A percentile compares a stretch with the other conserved stretches of the same genome.
phyloP scores from a whole-genome alignment of 2,113 vertebrate genomes.

The Corydoras sp. region DNA sequence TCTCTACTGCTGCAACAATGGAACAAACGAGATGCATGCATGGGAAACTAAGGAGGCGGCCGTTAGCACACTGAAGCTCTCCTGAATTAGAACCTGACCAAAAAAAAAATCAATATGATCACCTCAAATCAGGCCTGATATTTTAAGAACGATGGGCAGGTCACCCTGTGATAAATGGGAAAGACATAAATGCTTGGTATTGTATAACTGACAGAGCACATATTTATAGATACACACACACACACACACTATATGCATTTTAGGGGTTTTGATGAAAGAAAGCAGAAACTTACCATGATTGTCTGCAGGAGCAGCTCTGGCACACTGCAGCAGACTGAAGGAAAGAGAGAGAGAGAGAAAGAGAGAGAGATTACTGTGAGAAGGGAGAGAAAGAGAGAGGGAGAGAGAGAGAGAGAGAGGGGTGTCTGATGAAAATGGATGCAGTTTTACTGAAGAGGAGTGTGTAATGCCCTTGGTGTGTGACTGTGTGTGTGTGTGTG shows the following conservation, averaged over 20 bases:
- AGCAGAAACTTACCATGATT: conserved; percentile 26
- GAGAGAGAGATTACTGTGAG: conserved; percentile 13
- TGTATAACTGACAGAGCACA: too few relatives aligned
- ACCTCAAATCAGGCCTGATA: background rate
- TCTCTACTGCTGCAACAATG: background rate
- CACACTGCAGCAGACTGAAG: conserved; percentile 22
- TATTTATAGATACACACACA: too few relatives aligned
- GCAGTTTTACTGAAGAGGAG: conserved; percentile 7
- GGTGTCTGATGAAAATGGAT: conserved; percentile 5
- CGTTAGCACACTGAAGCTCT: too few relatives aligned
- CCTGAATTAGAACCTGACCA: background rate
- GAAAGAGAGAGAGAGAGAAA: background rate
- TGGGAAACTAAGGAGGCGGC: background rate
- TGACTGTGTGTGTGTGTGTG: conserved; percentile 4
- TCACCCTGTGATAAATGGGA: too few relatives aligned
- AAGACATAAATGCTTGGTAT: too few relatives aligned
- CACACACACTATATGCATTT: background rate
- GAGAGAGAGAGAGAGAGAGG: background rate
- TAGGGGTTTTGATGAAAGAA: background rate
- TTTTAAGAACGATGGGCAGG: too few relatives aligned
- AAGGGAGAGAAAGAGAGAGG: conserved; percentile 5
- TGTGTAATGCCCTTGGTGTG: conserved; percentile 31
- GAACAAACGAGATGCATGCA: background rate
- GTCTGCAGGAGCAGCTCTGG: conserved; percentile 16
- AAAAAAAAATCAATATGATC: background rate